These are phyloP conservation scores for Napeogenes inachia DNA, from an alignment of 2,888 invertebrate genomes.

Conservation along the genomic window DNA sequence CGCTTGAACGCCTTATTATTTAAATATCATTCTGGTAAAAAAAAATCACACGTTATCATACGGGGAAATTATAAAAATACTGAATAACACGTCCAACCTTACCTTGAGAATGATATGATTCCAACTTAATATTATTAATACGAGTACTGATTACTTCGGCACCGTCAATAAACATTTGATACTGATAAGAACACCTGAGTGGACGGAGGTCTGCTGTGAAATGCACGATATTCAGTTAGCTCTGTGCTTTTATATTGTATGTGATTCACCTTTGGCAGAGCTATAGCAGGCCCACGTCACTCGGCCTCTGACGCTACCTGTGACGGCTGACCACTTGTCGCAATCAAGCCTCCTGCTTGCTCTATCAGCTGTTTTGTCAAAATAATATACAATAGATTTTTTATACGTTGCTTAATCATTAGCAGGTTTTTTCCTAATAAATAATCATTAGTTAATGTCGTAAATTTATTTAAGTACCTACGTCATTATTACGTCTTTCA, in stretches of 20 bases:
- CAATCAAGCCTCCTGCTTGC: slow-evolving; percentile 21
- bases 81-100: slow-evolving; percentile 6
- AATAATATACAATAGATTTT: too few species aligned
- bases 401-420: too few species aligned
- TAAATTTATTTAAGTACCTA: slow-evolving; percentile 1
- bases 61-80: not conserved
- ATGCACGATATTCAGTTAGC: slow-evolving; percentile 48
- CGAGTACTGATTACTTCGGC: slow-evolving; percentile 39
- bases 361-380: not conserved
- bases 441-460: not conserved
- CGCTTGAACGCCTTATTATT: too few species aligned
- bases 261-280: slow-evolving; percentile 69
- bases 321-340: slow-evolving; percentile 17
- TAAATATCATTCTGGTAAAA: too few species aligned
- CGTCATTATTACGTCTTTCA: not conserved
- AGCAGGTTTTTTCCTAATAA: not conserved
- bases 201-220: slow-evolving; percentile 42
- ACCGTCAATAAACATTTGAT: slow-evolving; percentile 64
- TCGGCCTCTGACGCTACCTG: slow-evolving; percentile 44
- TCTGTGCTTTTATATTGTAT: slow-evolving; percentile 58
- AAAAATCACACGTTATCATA: too few species aligned
- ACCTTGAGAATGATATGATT: slow-evolving; percentile 22
- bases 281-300: slow-evolving; percentile 56
- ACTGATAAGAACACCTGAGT: slow-evolving; percentile 24
- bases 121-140: slow-evolving; percentile 58